Percentiles rank a stretch among this genome's conserved stretches.
These are phyloP conservation scores for Tinea pellionella DNA, from an alignment of 2,888 invertebrate genomes.

Conservation along the genomic window DNA sequence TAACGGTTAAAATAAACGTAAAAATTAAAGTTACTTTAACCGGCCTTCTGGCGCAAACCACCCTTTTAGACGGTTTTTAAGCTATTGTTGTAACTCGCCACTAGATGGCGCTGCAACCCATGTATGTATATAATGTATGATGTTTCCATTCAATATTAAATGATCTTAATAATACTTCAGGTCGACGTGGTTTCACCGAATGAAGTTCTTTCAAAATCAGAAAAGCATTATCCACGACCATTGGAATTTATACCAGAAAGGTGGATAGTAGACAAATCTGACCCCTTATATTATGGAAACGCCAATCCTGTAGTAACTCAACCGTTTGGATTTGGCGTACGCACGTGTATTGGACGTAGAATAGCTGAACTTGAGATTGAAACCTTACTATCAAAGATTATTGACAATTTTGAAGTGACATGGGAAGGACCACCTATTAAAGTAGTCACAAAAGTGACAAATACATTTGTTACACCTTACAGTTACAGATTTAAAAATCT, in stretches of 20 bases:
- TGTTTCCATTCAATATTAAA: too few relatives aligned
- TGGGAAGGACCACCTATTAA: slow-evolving; percentile 52
- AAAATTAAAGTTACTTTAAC: too few relatives aligned
- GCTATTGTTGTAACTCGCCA: too few relatives aligned
- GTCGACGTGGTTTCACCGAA: slow-evolving; percentile 82
- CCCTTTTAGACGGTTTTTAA: too few relatives aligned
- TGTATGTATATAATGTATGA: too few relatives aligned
- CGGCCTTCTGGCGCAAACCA: too few relatives aligned
- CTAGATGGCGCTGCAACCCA: too few relatives aligned
- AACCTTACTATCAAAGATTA: slow-evolving; percentile 47
- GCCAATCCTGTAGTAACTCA: slow-evolving; percentile 71
- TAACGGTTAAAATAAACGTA: too few relatives aligned
- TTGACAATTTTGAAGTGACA: slow-evolving; percentile 33
- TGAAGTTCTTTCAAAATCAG: slow-evolving; percentile 70
- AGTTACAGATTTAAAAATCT: slow-evolving; percentile 16
- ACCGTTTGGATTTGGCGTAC: slow-evolving; percentile 77
- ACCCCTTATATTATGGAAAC: slow-evolving; percentile 51
- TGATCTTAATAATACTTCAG: slow-evolving; percentile 48
- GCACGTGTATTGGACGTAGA: slow-evolving; percentile 76
- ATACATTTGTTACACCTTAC: slow-evolving; percentile 40
- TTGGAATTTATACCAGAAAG: slow-evolving; percentile 73
- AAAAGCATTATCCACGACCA: slow-evolving; percentile 68
- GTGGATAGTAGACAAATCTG: slow-evolving; percentile 71
- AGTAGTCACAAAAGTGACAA: slow-evolving; percentile 34
- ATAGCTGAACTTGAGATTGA: slow-evolving; percentile 79